These are phyloP conservation scores for Zosterops borbonicus DNA, from an alignment of 2,113 vertebrate species.

Conservation along the genomic window DNA sequence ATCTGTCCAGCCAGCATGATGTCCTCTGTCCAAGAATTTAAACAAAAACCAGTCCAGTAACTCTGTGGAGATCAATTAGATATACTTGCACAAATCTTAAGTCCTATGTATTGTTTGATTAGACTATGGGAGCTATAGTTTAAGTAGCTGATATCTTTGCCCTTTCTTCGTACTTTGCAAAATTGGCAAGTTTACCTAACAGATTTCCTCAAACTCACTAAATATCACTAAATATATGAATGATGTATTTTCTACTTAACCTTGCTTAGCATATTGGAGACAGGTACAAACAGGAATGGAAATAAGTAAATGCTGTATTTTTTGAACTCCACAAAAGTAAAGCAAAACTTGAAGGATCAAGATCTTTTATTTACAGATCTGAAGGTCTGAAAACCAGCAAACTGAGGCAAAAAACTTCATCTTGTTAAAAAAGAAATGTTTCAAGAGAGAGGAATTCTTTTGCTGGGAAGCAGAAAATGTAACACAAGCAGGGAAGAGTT, in stretches of 20 bases:
- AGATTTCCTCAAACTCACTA: neutral
- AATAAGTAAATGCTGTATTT: neutral
- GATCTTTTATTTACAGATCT: neutral
- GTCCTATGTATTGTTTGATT: neutral
- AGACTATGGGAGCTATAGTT: neutral
- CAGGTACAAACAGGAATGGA: neutral
- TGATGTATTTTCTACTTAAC: neutral
- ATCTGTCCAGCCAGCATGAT: neutral
- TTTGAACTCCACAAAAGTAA: neutral
- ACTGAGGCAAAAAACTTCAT: neutral
- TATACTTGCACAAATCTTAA: neutral
- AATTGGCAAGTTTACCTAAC: neutral
- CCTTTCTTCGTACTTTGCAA: neutral
- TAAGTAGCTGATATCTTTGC: neutral
- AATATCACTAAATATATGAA: neutral
- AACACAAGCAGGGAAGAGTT: neutral
- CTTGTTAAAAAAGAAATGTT: neutral
- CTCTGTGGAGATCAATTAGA: neutral
- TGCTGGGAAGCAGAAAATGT: neutral
- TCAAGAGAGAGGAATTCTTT: neutral
- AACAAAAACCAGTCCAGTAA: neutral
- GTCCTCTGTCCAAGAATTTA: neutral
- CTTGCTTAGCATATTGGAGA: neutral
- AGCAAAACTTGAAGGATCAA: neutral
- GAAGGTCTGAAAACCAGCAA: neutral